Conservation (phyloP, 2,113 vertebrate genomes). For the Melanocharis versteri region DNA sequence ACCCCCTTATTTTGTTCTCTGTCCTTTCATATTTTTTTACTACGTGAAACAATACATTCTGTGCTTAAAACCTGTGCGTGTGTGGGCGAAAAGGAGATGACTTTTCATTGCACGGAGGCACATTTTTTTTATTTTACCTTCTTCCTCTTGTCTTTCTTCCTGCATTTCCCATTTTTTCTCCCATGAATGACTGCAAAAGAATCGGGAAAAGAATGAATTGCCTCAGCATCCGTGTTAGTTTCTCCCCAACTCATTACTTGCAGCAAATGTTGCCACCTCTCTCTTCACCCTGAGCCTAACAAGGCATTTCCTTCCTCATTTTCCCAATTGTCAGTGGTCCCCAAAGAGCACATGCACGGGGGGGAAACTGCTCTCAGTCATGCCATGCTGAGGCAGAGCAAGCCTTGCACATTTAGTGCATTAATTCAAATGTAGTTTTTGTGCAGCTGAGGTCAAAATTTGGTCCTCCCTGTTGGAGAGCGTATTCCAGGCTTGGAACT, state of each 20-base stretch:
- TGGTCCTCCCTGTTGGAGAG: neutral
- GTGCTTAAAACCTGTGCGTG: neutral
- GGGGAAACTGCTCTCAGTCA: neutral
- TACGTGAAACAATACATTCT: neutral
- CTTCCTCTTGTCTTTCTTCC: neutral
- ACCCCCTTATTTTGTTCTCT: neutral
- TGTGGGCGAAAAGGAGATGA: neutral
- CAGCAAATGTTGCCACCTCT: neutral
- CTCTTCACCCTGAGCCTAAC: neutral
- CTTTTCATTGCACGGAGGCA: neutral
- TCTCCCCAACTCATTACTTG: neutral
- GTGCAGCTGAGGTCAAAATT: neutral
- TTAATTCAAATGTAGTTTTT: neutral
- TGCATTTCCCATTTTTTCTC: neutral
- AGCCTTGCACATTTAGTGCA: neutral
- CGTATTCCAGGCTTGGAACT: neutral
- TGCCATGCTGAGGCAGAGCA: neutral
- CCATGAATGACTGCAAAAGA: neutral
- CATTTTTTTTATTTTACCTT: neutral
- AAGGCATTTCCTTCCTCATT: neutral
- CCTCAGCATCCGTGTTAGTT: neutral
- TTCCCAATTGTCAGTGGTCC: neutral
- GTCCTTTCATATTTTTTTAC: neutral
- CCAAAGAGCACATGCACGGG: neutral
- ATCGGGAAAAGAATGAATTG: neutral